phyloP scores from a whole-genome alignment of 2,797 vertebrate species.

The Esox masquinongy region DNA sequence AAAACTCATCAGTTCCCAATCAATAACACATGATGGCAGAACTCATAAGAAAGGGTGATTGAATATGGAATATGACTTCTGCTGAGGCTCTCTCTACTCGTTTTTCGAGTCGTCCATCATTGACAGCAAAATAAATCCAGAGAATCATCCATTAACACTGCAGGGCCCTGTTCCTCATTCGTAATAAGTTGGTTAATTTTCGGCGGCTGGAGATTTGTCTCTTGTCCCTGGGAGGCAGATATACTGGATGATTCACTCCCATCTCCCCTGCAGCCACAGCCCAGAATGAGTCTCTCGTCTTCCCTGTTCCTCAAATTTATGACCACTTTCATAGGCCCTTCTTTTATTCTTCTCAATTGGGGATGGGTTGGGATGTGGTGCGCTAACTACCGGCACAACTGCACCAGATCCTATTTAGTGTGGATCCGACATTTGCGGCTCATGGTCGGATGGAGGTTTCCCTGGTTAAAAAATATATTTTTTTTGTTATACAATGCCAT shows the following conservation, averaged over 20 bases:
- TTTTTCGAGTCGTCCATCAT: conserved; percentile 66
- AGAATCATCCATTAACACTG: conserved; percentile 71
- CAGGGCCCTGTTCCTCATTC: conserved; percentile 69
- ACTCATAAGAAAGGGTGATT: conserved; percentile 64
- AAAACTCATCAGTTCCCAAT: conserved; percentile 74
- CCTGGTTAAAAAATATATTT: too few relatives aligned
- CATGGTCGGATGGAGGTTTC: too few relatives aligned
- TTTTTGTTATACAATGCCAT: too few relatives aligned
- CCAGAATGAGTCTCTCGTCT: conserved; percentile 14
- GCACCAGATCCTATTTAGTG: not conserved
- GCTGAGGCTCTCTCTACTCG: conserved; percentile 47
- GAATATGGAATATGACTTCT: conserved; percentile 71
- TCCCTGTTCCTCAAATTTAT: conserved; percentile 23
- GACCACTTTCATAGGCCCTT: conserved; percentile 5
- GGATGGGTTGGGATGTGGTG: conserved; percentile 2
- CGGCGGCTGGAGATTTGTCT: conserved; percentile 73
- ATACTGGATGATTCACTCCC: conserved; percentile 60
- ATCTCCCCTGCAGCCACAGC: conserved; percentile 40
- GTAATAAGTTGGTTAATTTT: conserved; percentile 75
- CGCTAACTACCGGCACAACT: not conserved
- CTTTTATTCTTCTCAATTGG: not conserved
- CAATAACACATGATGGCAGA: conserved; percentile 64
- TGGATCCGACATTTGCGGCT: too few relatives aligned
- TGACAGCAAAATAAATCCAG: conserved; percentile 69
- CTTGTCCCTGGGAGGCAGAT: conserved; percentile 73